Evolutionary conservation across 2,888 invertebrate species (phyloP).

Genomic region (Frankliniella fusca): DNA sequence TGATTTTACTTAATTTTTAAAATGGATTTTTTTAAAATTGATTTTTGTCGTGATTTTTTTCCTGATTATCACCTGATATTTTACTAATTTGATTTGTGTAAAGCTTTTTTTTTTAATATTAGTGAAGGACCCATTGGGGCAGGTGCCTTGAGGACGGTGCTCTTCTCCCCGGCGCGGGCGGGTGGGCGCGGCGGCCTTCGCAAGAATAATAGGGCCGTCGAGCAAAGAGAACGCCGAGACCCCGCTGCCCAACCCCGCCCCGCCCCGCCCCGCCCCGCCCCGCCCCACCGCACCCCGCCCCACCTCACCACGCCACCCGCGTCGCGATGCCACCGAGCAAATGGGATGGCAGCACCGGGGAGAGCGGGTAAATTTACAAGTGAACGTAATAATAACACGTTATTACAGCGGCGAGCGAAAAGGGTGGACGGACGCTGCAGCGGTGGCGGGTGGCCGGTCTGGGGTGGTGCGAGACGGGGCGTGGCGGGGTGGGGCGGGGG

Average conservation of each 20-base stretch:
- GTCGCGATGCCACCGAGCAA: not conserved
- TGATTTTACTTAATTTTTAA: no score
- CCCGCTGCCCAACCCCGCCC: not conserved
- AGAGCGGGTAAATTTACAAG: conserved; percentile 14
- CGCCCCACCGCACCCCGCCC: not conserved
- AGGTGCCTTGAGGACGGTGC: no score
- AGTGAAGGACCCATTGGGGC: no score
- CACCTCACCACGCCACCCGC: not conserved
- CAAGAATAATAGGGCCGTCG: conserved; percentile 22
- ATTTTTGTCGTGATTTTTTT: no score
- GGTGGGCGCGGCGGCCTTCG: not conserved
- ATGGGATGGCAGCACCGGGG: not conserved
- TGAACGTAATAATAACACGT: conserved; percentile 20
- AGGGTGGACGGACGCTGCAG: not conserved
- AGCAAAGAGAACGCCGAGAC: not conserved
- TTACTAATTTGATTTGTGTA: no score
- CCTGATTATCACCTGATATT: no score
- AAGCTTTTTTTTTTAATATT: no score
- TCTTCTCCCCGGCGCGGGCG: not conserved
- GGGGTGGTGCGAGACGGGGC: no score
- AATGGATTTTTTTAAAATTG: no score
- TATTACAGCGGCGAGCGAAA: not conserved
- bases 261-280: not conserved
- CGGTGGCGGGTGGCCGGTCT: not conserved
- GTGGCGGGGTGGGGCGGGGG: no score